These are phyloP conservation scores for Nebria salina DNA, from an alignment of 2,888 invertebrate species.

Conservation along the genomic window DNA sequence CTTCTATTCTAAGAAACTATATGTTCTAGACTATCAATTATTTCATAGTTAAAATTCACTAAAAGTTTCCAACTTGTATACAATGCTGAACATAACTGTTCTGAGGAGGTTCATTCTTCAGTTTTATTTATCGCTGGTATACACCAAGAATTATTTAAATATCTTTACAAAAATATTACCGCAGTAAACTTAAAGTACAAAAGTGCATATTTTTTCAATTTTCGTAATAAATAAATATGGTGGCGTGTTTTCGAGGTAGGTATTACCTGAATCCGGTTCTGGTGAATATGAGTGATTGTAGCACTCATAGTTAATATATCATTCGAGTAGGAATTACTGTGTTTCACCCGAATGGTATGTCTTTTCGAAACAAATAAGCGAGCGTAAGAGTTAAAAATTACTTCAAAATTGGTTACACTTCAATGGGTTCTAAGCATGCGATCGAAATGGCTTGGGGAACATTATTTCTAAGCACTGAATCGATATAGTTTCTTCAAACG, in stretches of 20 bases:
- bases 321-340: constrained; percentile 10
- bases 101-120: neutral
- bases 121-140: neutral
- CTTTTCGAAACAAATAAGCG: constrained; percentile 25
- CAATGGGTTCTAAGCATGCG: constrained; percentile 11
- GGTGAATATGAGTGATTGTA: neutral
- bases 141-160: neutral
- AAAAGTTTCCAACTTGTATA: neutral
- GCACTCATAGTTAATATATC: constrained; percentile 5
- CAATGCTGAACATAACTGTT: neutral
- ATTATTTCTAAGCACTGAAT: neutral
- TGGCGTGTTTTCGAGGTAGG: neutral
- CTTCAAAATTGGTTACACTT: constrained; percentile 10
- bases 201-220: neutral
- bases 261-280: neutral
- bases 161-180: neutral
- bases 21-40: neutral
- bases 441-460: neutral
- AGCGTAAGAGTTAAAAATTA: constrained; percentile 11
- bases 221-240: neutral
- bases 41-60: neutral
- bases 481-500: neutral
- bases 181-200: neutral
- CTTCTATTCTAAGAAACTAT: too few relatives aligned
- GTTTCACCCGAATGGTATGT: constrained; percentile 17